phyloP scores from a whole-genome alignment of 2,113 vertebrate genomes.

The Anser cygnoides region DNA sequence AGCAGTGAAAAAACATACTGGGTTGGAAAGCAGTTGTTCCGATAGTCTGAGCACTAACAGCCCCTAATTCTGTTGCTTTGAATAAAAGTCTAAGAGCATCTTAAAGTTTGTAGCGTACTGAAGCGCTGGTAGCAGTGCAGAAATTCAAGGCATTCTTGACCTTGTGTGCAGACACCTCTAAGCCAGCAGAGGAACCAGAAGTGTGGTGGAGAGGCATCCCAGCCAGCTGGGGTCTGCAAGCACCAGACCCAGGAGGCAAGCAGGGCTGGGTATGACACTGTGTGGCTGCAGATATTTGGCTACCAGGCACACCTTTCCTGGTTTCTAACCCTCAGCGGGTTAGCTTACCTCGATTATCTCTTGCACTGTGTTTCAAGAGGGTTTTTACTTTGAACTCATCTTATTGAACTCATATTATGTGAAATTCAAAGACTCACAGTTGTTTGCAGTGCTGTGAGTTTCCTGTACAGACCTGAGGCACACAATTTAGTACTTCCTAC shows the following conservation, averaged over 20 bases:
- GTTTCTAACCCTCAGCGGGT: not conserved
- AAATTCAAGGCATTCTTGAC: not conserved
- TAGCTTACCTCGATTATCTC: not conserved
- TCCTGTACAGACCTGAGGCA: not conserved
- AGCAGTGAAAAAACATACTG: not conserved
- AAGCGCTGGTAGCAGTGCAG: not conserved
- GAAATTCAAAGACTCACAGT: not conserved
- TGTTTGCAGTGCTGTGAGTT: not conserved
- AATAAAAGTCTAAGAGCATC: not conserved
- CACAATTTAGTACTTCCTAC: not conserved
- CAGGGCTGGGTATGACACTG: not conserved
- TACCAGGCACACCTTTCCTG: not conserved
- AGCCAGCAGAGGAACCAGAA: not conserved
- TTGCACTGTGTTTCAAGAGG: not conserved
- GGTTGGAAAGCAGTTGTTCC: not conserved
- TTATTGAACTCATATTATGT: not conserved
- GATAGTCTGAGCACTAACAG: not conserved
- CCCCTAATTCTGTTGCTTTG: not conserved
- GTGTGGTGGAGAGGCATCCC: not conserved
- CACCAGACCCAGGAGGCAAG: not conserved
- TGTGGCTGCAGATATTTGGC: not conserved
- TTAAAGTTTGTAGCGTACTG: not conserved
- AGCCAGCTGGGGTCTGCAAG: not conserved
- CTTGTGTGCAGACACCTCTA: not conserved
- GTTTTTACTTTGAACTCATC: conserved; percentile 14